Conservation (phyloP, 1,140 invertebrate genomes). For the Ganaspis sp. region DNA sequence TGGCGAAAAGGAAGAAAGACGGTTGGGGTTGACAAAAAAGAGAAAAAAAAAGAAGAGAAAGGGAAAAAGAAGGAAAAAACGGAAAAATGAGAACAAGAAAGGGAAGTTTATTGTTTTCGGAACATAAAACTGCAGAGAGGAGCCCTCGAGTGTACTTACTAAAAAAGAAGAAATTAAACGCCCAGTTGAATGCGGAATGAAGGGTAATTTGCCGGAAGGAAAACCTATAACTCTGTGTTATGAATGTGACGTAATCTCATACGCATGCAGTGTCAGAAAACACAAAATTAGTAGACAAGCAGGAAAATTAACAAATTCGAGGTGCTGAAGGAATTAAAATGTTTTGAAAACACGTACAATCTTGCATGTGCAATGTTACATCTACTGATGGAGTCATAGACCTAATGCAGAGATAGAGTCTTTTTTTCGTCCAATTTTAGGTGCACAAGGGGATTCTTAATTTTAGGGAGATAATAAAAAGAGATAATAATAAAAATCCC, state of each 20-base stretch:
- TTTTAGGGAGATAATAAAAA: no score
- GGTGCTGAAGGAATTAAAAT: no score
- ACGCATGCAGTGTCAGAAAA: neutral
- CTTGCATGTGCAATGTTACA: no score
- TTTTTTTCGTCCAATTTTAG: no score
- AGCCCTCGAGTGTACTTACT: neutral
- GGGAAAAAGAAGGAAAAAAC: neutral
- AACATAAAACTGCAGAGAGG: neutral
- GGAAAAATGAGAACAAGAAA: neutral
- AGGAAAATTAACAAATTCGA: neutral
- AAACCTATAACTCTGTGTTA: neutral
- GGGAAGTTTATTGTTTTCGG: neutral
- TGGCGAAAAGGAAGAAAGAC: neutral
- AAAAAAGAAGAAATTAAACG: conserved; percentile 3
- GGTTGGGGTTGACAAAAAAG: neutral
- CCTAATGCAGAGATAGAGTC: no score
- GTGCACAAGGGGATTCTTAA: no score
- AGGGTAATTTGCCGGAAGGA: neutral
- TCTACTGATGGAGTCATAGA: no score
- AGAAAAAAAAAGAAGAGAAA: neutral
- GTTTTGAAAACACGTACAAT: no score
- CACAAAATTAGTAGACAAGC: neutral
- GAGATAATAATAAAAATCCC: no score
- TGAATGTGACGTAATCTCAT: neutral
- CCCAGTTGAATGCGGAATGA: neutral